Evolutionary conservation across 2,113 vertebrate species (phyloP).

Genomic region (Saccopteryx leptura): DNA sequence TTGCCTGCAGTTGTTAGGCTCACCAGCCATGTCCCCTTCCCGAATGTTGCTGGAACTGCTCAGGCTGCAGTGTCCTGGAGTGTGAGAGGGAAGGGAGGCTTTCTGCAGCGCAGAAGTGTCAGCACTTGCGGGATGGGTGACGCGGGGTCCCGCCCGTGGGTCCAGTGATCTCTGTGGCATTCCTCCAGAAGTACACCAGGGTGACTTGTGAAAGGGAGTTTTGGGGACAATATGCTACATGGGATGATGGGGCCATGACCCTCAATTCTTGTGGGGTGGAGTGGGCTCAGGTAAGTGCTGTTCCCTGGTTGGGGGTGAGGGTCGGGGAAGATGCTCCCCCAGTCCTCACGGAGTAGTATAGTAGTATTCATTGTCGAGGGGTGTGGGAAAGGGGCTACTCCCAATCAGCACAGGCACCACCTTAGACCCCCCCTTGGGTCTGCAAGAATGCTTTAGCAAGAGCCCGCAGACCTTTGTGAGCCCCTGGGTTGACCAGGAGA

Average conservation of each 20-base stretch:
- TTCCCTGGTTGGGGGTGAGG: rapidly evolving
- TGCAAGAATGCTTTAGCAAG: background rate
- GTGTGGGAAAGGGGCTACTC: background rate
- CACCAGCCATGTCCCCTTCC: rapidly evolving
- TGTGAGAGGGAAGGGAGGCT: background rate
- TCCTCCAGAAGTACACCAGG: background rate
- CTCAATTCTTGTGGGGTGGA: background rate
- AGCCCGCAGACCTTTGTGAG: background rate
- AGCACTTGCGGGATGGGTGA: rapidly evolving
- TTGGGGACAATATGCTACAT: background rate
- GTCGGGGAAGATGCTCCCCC: background rate
- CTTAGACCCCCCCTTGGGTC: rapidly evolving
- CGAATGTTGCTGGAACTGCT: background rate
- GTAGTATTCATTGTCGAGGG: too few relatives aligned
- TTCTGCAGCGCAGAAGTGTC: background rate
- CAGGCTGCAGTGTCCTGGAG: background rate
- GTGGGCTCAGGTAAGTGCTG: background rate
- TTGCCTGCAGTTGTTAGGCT: background rate
- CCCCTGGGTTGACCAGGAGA: background rate
- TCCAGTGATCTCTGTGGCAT: background rate
- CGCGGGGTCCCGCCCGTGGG: rapidly evolving
- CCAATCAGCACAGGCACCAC: background rate
- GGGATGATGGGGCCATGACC: background rate
- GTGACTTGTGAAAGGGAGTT: background rate
- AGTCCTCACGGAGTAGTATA: too few relatives aligned